Evolutionary conservation across 2,888 invertebrate genomes (phyloP).

Genomic region (Xiphydria camelus): DNA sequence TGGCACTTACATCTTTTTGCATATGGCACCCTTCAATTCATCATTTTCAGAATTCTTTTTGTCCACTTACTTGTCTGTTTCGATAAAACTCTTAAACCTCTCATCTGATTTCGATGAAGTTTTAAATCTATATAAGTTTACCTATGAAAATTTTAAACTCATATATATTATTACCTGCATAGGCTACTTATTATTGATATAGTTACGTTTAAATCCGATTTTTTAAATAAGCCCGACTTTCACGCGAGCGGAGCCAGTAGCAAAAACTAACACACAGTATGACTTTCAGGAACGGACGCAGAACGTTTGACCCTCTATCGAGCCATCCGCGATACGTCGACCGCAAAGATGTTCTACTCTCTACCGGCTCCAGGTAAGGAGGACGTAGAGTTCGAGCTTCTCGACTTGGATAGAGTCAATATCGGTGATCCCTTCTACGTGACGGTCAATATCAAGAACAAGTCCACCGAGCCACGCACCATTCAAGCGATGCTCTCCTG

Average conservation of each 20-base stretch:
- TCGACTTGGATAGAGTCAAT: conserved; percentile 69
- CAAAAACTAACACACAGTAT: background rate
- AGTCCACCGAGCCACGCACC: conserved; percentile 63
- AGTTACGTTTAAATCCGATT: background rate
- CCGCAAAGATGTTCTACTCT: conserved; percentile 69
- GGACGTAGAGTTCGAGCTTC: conserved; percentile 68
- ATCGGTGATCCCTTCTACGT: conserved; percentile 73
- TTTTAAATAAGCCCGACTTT: no score
- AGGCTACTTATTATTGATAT: background rate
- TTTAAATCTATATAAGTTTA: no score
- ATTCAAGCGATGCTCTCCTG: conserved; percentile 71
- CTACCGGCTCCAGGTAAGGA: conserved; percentile 63
- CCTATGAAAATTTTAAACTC: no score
- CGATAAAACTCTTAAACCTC: no score
- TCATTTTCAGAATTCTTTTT: no score
- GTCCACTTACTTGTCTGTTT: no score
- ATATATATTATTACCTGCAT: no score
- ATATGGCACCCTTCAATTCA: no score
- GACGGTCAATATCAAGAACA: conserved; percentile 69
- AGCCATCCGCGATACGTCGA: conserved; percentile 70
- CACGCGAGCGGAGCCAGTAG: no score
- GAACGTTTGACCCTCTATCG: conserved; percentile 76
- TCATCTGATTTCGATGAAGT: no score
- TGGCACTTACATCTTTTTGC: no score
- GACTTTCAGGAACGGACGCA: conserved; percentile 64